A percentile compares a stretch with the other conserved stretches of the same genome.
phyloP scores from a whole-genome alignment of 2,797 vertebrate species.

The Gymnodraco acuticeps region DNA sequence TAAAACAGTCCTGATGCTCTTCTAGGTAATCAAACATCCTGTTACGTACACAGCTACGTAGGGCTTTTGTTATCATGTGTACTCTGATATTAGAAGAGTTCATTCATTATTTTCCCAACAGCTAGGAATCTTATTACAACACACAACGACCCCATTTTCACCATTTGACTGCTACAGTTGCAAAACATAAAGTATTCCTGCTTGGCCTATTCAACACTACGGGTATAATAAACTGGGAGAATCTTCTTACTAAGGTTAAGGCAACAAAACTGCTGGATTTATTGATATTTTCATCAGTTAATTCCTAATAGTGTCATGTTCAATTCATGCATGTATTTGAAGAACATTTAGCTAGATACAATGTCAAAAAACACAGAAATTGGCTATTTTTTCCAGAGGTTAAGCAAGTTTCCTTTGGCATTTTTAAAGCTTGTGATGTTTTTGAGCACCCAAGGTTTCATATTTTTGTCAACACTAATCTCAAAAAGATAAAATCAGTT shows the following conservation, averaged over 20 bases:
- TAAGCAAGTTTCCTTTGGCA: not conserved
- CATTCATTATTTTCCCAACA: no score
- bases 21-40: no score
- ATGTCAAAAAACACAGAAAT: not conserved
- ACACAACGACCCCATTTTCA: conserved; percentile 56
- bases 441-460: not conserved
- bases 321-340: conserved; percentile 11
- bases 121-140: conserved; percentile 50
- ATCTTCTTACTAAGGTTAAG: conserved; percentile 31
- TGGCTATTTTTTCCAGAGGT: not conserved
- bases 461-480: conserved; percentile 9
- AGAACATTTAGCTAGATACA: conserved; percentile 2
- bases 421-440: conserved; percentile 33
- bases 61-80: no score
- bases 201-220: conserved; percentile 62
- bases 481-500: conserved; percentile 45
- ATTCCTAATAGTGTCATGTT: conserved; percentile 21
- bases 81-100: no score
- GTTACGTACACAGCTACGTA: no score
- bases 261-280: conserved; percentile 32
- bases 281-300: conserved; percentile 29
- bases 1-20: no score
- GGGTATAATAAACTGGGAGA: conserved; percentile 50
- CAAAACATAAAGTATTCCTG: conserved; percentile 57
- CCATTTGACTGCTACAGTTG: conserved; percentile 57